A percentile compares a stretch with the other conserved stretches of the same genome.
Conservation (phyloP, 2,888 invertebrate genomes). For the Trypoxylon attenuatum region DNA sequence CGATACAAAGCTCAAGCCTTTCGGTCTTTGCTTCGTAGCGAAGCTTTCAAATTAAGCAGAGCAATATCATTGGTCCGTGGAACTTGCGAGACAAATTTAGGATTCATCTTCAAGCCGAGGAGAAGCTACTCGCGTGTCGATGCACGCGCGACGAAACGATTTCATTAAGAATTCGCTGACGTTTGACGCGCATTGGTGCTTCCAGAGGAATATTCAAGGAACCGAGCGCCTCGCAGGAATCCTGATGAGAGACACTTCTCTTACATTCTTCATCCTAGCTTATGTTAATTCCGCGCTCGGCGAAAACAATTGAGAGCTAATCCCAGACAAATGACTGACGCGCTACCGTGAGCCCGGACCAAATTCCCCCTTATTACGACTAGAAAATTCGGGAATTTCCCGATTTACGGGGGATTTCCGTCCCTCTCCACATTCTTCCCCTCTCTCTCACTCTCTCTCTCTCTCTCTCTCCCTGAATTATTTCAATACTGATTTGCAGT, state of each 20-base stretch:
- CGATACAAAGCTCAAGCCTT: too few species aligned
- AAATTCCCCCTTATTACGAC: slow-evolving; percentile 1
- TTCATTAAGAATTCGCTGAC: slow-evolving; percentile 60
- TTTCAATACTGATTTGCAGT: neutral
- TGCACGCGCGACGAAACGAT: too few species aligned
- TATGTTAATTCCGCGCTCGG: slow-evolving; percentile 72
- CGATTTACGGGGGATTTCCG: slow-evolving; percentile 30
- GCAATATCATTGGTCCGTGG: too few species aligned
- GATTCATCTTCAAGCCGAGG: too few species aligned
- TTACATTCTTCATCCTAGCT: slow-evolving; percentile 73
- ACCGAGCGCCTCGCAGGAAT: slow-evolving; percentile 46
- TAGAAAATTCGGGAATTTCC: slow-evolving; percentile 43
- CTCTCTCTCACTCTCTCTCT: too few species aligned
- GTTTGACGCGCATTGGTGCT: slow-evolving; percentile 45
- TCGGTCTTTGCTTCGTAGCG: too few species aligned
- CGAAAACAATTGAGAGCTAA: slow-evolving; percentile 73
- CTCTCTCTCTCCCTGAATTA: too few species aligned
- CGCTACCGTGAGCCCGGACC: slow-evolving; percentile 41
- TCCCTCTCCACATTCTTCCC: neutral
- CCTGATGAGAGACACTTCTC: slow-evolving; percentile 59
- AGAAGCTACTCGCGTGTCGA: too few species aligned
- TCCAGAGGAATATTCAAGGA: slow-evolving; percentile 64
- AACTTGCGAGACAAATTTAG: too few species aligned
- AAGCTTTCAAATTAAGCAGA: too few species aligned
- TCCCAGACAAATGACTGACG: slow-evolving; percentile 74